Conservation (phyloP, 2,113 vertebrate genomes). For the Dromaius novaehollandiae region DNA sequence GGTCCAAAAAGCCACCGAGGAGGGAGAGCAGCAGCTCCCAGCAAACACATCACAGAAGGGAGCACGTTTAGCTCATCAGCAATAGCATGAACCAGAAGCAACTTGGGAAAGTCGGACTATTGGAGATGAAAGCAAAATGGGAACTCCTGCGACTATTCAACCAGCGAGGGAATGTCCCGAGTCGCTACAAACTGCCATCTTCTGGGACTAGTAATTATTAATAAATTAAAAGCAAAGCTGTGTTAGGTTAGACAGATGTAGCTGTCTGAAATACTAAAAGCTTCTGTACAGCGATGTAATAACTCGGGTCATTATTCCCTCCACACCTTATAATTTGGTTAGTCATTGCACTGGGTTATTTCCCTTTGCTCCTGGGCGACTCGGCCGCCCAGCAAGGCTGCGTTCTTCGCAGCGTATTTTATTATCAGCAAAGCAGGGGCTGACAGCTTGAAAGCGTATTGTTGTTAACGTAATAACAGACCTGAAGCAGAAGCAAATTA, state of each 20-base stretch:
- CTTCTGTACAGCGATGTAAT: not conserved
- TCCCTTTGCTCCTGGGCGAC: not conserved
- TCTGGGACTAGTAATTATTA: not conserved
- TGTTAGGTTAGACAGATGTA: not conserved
- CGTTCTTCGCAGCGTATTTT: accelerated
- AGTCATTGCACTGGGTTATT: not conserved
- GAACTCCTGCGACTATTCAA: not conserved
- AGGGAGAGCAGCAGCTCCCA: not conserved
- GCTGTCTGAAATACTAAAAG: not conserved
- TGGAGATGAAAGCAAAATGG: not conserved
- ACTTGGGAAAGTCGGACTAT: not conserved
- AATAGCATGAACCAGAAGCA: not conserved
- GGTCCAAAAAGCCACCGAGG: not conserved
- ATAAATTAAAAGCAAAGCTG: not conserved
- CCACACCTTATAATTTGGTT: not conserved
- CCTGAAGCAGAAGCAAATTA: not conserved
- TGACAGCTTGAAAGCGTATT: not conserved
- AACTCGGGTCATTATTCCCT: not conserved
- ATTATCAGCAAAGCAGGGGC: not conserved
- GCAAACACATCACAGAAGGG: not conserved
- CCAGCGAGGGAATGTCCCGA: accelerated
- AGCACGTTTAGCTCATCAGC: not conserved
- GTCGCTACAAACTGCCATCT: not conserved
- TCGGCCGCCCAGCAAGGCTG: not conserved
- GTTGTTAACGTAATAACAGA: not conserved